Evolutionary conservation across 2,113 vertebrate genomes (phyloP).

Genomic region (Pseudorhombus dupliciocellatus): DNA sequence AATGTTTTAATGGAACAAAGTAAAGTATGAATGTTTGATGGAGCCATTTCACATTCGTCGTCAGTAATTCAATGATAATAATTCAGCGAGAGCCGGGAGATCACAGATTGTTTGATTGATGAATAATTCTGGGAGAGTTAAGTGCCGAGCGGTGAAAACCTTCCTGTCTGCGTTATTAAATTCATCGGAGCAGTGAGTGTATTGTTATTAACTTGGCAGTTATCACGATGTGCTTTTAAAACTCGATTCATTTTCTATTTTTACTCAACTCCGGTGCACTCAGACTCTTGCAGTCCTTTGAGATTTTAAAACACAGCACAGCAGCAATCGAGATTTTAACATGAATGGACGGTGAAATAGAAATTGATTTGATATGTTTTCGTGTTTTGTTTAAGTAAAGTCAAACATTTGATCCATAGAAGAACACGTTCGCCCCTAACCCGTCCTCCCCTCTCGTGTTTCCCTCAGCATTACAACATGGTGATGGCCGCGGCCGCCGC

Average conservation of each 20-base stretch:
- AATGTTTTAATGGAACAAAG: neutral
- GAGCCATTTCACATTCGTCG: neutral
- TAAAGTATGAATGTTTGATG: neutral
- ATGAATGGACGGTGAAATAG: neutral
- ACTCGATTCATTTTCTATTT: neutral
- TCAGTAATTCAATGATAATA: neutral
- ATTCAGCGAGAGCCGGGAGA: neutral
- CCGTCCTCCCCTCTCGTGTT: neutral
- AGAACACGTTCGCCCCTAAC: neutral
- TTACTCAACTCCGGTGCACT: neutral
- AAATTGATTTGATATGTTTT: no score
- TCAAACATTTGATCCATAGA: no score
- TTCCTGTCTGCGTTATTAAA: neutral
- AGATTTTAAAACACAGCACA: neutral
- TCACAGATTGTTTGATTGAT: neutral
- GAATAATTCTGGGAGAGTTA: neutral
- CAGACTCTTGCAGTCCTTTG: neutral
- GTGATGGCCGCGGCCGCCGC: slow-evolving; percentile 93
- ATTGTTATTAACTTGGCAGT: neutral
- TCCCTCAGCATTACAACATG: slow-evolving; percentile 93
- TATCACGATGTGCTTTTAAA: neutral
- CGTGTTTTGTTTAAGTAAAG: no score
- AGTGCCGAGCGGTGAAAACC: neutral
- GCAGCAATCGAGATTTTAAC: no score
- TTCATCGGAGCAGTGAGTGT: neutral